Conservation (phyloP, 2,888 invertebrate genomes). For the Drosophila lutescens region DNA sequence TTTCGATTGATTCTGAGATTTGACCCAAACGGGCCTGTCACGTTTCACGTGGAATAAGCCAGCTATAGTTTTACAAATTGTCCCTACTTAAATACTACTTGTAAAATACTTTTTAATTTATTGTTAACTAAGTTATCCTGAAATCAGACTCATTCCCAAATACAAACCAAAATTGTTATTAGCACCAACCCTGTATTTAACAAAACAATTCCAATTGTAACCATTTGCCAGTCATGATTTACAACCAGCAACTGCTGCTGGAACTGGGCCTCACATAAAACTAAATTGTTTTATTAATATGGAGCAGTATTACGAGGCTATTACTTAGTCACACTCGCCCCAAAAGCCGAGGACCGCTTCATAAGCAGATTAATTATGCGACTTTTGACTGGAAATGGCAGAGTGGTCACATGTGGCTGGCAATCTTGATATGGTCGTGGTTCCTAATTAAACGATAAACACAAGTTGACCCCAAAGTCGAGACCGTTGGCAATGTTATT, state of each 20-base stretch:
- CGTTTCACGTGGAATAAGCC: too few species aligned
- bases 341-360: conserved; percentile 20
- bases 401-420: conserved; percentile 58
- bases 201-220: conserved; percentile 10
- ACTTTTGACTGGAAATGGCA: conserved; percentile 62
- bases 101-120: too few species aligned
- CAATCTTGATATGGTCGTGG: conserved; percentile 44
- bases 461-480: conserved; percentile 68
- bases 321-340: conserved; percentile 70
- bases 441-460: conserved; percentile 77
- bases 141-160: background rate
- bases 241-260: conserved; percentile 59
- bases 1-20: too few species aligned
- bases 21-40: too few species aligned
- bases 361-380: conserved; percentile 80
- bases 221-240: conserved; percentile 51
- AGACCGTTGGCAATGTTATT: conserved; percentile 61
- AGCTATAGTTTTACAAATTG: too few species aligned
- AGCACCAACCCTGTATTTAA: background rate
- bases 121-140: too few species aligned
- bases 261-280: conserved; percentile 51
- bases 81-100: too few species aligned
- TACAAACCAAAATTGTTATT: background rate
- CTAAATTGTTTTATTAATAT: conserved; percentile 71
- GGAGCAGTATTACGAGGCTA: conserved; percentile 66